Conservation (phyloP, 2,888 invertebrate species). For the Carterocephalus palaemon region DNA sequence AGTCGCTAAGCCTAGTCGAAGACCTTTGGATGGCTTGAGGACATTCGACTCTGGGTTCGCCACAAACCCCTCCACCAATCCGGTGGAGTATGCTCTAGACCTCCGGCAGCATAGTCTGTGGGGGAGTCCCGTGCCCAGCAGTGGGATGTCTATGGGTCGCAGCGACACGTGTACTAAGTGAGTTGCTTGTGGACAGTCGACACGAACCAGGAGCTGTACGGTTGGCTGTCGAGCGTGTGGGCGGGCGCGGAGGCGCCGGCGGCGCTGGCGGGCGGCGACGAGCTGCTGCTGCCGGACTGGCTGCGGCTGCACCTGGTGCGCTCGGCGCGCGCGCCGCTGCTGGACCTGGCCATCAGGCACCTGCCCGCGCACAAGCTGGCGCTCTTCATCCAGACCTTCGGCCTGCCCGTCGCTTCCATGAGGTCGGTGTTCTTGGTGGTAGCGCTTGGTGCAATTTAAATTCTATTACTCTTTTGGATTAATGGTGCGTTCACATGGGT, state of each 20-base stretch:
- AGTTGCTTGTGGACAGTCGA: constrained; percentile 53
- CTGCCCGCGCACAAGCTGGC: constrained; percentile 93
- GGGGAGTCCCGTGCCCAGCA: too few species aligned
- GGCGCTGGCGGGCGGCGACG: constrained; percentile 78
- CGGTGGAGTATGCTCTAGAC: too few species aligned
- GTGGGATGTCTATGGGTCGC: too few species aligned
- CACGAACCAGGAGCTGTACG: constrained; percentile 83
- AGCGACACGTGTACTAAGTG: too few species aligned
- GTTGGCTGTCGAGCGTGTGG: constrained; percentile 81
- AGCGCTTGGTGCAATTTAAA: too few species aligned
- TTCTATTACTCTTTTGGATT: too few species aligned
- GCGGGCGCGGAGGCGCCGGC: constrained; percentile 83
- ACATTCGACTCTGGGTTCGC: too few species aligned
- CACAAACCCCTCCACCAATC: too few species aligned
- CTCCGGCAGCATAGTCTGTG: too few species aligned
- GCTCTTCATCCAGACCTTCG: constrained; percentile 96
- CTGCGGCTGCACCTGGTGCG: constrained; percentile 93
- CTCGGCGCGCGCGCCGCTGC: constrained; percentile 87
- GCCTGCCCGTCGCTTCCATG: constrained; percentile 93
- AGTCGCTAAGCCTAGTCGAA: too few species aligned
- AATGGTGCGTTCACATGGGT: too few species aligned
- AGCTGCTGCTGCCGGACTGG: constrained; percentile 94
- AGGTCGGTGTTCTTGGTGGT: constrained; percentile 79
- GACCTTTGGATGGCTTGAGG: too few species aligned
- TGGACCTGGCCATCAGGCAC: constrained; percentile 91